Base-by-base conservation (phyloP, 2,113 vertebrate genomes). In the Quiscalus mexicanus region DNA sequence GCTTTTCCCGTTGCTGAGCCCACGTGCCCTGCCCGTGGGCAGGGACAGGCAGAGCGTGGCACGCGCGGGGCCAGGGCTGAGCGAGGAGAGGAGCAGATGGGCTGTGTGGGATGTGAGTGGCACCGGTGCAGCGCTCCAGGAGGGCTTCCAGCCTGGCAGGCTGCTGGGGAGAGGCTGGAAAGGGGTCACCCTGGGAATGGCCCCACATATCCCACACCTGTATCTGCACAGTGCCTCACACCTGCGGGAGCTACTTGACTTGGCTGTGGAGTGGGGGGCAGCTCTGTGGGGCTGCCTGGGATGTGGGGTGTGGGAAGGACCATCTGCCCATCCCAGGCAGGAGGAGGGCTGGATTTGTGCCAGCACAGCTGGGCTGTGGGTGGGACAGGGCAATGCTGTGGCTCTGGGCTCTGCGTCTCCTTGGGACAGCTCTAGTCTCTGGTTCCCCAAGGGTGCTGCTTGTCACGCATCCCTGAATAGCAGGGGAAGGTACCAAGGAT, bases 1-100 rank as follows among this genome's bases (percentile, higher is more conserved):
- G 95, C 88, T 97, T 97, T 96, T 56, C 79, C 88, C 56, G 0
- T 50, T 9, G 2, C 88, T 1, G 15, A 79, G 88, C 90, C 90
- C 93, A 82, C 2, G 73, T 93, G 93, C 83, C 3, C 56, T 68
- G 95, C 96, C 89, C 3, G 69, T 89, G 88, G 90, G 96, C 90
- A 96, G 93, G 63, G 85, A 86, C 87, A 70, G 49, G 71, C 74
- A 82, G 75, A 67, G 59, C 33, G 2, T 93, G 93, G 91, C 89
- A 93, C 35, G 4, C 11, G 6, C 53, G 2, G 87, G 84, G 62
- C 79, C 0, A 42, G 68, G 95, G 86, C 6, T 39, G 53, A 87
- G 84, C 0, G 11, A 49, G 59, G 62, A 81, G 55, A 58, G 65
- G 52, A 92, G 93, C 91, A 95, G 96, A 92, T 95, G 96, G 92